These are phyloP conservation scores for Meriones psammophilus DNA, from an alignment of 2,797 vertebrate genomes.

Conservation along the genomic window DNA sequence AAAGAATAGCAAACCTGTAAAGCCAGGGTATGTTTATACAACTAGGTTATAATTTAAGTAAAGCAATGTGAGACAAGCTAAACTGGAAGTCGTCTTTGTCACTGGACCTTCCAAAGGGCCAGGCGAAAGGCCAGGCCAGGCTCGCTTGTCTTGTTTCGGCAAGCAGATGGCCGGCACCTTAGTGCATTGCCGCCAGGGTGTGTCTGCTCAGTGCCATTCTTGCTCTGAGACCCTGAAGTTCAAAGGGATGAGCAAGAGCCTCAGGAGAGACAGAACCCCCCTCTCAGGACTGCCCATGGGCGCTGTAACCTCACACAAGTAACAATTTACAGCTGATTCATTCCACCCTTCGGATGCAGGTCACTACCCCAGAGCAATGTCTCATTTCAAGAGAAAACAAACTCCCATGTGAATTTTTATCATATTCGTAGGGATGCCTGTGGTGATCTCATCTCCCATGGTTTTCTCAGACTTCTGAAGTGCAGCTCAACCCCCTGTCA, in stretches of 20 bases:
- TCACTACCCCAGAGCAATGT: not conserved
- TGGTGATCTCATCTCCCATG: fast-evolving
- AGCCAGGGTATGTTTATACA: slow-evolving; percentile 63
- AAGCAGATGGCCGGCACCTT: not conserved
- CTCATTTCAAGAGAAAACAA: not conserved
- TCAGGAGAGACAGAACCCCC: not conserved
- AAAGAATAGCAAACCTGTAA: slow-evolving; percentile 61
- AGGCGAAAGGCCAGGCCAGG: slow-evolving; percentile 36
- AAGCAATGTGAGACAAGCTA: slow-evolving; percentile 48
- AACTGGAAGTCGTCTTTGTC: slow-evolving; percentile 5
- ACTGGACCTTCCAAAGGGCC: not conserved
- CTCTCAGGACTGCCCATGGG: not conserved
- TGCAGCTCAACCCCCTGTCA: not conserved
- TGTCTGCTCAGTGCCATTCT: not conserved
- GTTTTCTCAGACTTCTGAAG: not conserved
- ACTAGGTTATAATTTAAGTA: slow-evolving; percentile 68
- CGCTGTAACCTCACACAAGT: not conserved
- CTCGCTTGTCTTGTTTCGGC: not conserved
- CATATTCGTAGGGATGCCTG: not conserved
- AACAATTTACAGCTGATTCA: not conserved
- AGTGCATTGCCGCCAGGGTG: too few relatives aligned
- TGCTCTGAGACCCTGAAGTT: slow-evolving; percentile 34
- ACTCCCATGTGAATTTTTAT: not conserved
- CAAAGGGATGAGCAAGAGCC: not conserved
- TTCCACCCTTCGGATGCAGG: not conserved